Evolutionary conservation across 2,888 invertebrate genomes (phyloP), one percentile per base, ranked within the genome.

Genomic region (Beris chalybata): DNA sequence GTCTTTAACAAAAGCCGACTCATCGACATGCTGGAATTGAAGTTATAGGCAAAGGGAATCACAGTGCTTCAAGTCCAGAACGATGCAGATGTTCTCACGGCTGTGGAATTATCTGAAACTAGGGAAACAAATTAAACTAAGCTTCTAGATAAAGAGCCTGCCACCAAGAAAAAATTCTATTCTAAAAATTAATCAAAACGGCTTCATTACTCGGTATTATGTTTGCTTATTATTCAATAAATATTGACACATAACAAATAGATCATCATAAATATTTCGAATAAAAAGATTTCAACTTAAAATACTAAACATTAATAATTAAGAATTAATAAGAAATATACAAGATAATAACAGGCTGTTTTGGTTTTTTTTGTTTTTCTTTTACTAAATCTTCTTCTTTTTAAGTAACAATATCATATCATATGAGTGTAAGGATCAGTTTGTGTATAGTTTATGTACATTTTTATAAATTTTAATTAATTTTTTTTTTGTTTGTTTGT

Each of bases 351-450:
- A 11, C 45, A 47, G 31, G 9, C 7, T 38, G 9, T 38, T 9
- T 38, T 22, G 22, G 22, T 22, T n/a, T 53, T 30, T n/a, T 47
- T 48, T 30, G n/a, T 31, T 47, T 47, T 31, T 47, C 47, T 47
- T 47, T 59, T 22, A n/a, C n/a, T n/a, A 59, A 13, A 47, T 47
- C 5, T 15, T 56, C 5, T 15, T 56, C 7, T 31, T 59, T 59
- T 22, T 59, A 59, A 59, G 58, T 59, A 59, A 59, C 58, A 45
- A 59, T 59, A 30, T n/a, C n/a, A 56, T 56, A 56, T 56, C 43
- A 31, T n/a, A 7, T 53, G 53, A 11, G 43, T 59, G 31, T 59
- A 15, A 43, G 47, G 31, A 30, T 59, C 58, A 59, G 48, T 59
- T 58, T 48, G 38, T 38, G 38, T 38, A 38, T 5, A 38, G 38